phyloP scores from a whole-genome alignment of 2,113 vertebrate species.

The Electrona antarctica region DNA sequence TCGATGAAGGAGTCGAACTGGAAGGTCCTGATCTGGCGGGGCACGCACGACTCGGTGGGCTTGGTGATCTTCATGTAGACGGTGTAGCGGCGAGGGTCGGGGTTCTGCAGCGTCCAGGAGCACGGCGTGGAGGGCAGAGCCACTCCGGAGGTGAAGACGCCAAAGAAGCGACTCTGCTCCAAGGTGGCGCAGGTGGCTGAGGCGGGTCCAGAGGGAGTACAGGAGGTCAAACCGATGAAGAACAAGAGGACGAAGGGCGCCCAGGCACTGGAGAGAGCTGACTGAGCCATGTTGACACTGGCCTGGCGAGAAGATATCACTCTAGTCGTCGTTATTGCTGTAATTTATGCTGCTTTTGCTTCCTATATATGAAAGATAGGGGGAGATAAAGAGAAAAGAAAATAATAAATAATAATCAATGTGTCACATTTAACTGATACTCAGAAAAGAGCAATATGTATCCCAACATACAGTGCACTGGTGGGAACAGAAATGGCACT shows the following conservation, averaged over 20 bases:
- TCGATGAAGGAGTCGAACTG: slow-evolving; percentile 98
- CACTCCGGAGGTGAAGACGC: slow-evolving; percentile 88
- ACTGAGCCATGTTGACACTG: slow-evolving; percentile 69
- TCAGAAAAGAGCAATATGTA: slow-evolving; percentile 18
- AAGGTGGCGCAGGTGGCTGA: slow-evolving; percentile 89
- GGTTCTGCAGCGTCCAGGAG: slow-evolving; percentile 98
- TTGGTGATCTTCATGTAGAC: slow-evolving; percentile 98
- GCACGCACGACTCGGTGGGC: slow-evolving; percentile 80
- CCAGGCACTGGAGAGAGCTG: slow-evolving; percentile 55
- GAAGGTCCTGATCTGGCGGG: slow-evolving; percentile 90
- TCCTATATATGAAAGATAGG: slow-evolving; percentile 36
- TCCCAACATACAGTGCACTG: background rate
- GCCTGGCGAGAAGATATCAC: slow-evolving; percentile 28
- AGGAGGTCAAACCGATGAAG: slow-evolving; percentile 62
- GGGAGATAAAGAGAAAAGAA: slow-evolving; percentile 42
- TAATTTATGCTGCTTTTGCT: slow-evolving; percentile 28
- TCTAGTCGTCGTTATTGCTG: slow-evolving; percentile 30
- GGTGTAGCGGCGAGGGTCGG: slow-evolving; percentile 94
- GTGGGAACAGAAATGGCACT: slow-evolving; percentile 8
- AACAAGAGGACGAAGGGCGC: slow-evolving; percentile 66
- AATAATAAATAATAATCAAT: slow-evolving; percentile 17
- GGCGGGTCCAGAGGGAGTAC: slow-evolving; percentile 80
- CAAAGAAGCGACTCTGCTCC: slow-evolving; percentile 96
- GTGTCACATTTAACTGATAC: slow-evolving; percentile 17
- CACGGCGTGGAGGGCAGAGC: slow-evolving; percentile 85